A percentile compares a stretch with the other conserved stretches of the same genome.
phyloP scores from a whole-genome alignment of 2,113 vertebrate genomes.

The Sylvietta virens region DNA sequence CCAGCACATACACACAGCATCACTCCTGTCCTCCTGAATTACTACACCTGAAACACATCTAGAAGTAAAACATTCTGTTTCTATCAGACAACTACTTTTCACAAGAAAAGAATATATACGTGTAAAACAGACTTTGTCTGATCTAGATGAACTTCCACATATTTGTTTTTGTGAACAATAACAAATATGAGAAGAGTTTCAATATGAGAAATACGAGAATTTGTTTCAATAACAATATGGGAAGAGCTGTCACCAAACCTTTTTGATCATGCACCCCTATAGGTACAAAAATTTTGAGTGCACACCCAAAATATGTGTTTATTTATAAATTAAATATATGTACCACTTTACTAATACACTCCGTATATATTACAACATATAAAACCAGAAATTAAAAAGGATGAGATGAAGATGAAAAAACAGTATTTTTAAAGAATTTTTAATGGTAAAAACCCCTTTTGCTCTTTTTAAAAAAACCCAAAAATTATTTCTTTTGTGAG shows the following conservation, averaged over 20 bases:
- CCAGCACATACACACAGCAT: neutral
- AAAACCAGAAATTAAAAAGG: neutral
- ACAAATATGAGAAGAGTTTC: too few species aligned
- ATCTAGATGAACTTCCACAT: neutral
- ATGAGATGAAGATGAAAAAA: neutral
- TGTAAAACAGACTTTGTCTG: neutral
- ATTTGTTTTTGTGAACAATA: neutral
- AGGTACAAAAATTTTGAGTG: neutral
- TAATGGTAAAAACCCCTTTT: neutral
- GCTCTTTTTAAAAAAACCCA: neutral
- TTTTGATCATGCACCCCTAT: neutral
- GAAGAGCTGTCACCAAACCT: neutral
- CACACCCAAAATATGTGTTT: rapidly evolving
- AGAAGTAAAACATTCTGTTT: neutral
- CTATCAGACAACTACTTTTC: neutral
- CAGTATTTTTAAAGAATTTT: neutral
- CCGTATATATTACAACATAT: neutral
- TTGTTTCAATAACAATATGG: neutral
- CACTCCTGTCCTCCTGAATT: neutral
- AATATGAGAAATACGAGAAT: too few species aligned
- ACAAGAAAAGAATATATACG: neutral
- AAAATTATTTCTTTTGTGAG: neutral
- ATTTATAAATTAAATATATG: neutral
- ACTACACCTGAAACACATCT: neutral
- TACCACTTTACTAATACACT: neutral